phyloP scores from a whole-genome alignment of 1,140 invertebrate species.

The Magallana ariakensis region DNA sequence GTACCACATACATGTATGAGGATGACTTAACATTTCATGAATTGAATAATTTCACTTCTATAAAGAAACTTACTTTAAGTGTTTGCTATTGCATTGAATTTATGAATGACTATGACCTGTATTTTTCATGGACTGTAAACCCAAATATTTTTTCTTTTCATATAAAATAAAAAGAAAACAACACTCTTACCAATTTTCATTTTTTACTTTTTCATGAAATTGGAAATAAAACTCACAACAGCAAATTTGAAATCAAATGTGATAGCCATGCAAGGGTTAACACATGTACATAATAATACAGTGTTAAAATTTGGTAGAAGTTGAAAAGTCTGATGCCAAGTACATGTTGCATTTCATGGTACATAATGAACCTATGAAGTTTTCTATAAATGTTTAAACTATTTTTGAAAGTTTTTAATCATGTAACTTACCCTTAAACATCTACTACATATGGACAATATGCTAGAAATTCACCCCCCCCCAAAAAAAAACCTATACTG shows the following conservation, averaged over 20 bases:
- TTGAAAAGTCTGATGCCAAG: too few species aligned
- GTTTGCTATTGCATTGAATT: conserved; percentile 7
- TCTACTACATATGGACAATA: too few species aligned
- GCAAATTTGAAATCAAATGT: not conserved
- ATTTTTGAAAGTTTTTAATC: too few species aligned
- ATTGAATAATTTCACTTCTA: not conserved
- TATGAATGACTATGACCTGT: not conserved
- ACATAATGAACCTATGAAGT: too few species aligned
- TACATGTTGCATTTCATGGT: too few species aligned
- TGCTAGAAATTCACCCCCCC: too few species aligned
- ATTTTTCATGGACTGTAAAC: conserved; percentile 12
- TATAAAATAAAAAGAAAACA: conserved; percentile 16
- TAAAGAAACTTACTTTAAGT: not conserved
- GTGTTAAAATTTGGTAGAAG: too few species aligned
- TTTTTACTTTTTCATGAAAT: not conserved
- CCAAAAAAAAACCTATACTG: too few species aligned
- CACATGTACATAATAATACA: too few species aligned
- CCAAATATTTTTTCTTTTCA: conserved; percentile 29
- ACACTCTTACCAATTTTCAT: not conserved
- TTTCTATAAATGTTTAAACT: too few species aligned
- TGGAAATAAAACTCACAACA: not conserved
- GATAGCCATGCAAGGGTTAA: too few species aligned
- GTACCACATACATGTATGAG: conserved; percentile 28
- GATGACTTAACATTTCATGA: conserved; percentile 22
- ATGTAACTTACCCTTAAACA: too few species aligned